These are phyloP conservation scores for Callopanchax toddi DNA, from an alignment of 2,113 vertebrate species.

Conservation along the genomic window DNA sequence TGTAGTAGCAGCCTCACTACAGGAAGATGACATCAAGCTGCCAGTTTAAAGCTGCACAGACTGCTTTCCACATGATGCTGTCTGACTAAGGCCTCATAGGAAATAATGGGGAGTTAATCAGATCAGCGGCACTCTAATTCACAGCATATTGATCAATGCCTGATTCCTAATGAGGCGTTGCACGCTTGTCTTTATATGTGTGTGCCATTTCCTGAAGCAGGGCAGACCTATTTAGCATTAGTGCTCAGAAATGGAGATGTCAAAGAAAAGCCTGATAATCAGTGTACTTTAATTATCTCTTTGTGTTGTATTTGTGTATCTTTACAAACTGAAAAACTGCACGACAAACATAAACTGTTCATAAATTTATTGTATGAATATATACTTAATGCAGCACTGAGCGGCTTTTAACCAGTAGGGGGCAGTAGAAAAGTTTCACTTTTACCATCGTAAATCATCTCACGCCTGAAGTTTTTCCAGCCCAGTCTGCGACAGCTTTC, in stretches of 20 bases:
- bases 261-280: slow-evolving; percentile 73
- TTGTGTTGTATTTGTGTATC: not conserved
- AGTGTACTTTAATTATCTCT: not conserved
- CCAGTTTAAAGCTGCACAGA: slow-evolving; percentile 47
- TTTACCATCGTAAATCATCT: too few species aligned
- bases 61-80: slow-evolving; percentile 91
- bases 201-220: slow-evolving; percentile 17
- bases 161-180: slow-evolving; percentile 92
- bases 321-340: not conserved
- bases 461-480: too few species aligned
- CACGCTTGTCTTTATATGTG: slow-evolving; percentile 63
- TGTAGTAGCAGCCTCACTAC: slow-evolving; percentile 4
- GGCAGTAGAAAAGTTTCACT: too few species aligned
- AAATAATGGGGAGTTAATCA: slow-evolving; percentile 99
- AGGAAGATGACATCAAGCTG: slow-evolving; percentile 8
- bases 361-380: too few species aligned
- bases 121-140: slow-evolving; percentile 97
- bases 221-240: slow-evolving; percentile 83
- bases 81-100: slow-evolving; percentile 88
- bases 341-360: too few species aligned
- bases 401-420: too few species aligned
- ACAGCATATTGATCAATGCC: slow-evolving; percentile 90
- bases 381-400: too few species aligned
- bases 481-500: too few species aligned
- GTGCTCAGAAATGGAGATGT: slow-evolving; percentile 87